phyloP scores from a whole-genome alignment of 2,113 vertebrate species.

The Trichechus manatus region DNA sequence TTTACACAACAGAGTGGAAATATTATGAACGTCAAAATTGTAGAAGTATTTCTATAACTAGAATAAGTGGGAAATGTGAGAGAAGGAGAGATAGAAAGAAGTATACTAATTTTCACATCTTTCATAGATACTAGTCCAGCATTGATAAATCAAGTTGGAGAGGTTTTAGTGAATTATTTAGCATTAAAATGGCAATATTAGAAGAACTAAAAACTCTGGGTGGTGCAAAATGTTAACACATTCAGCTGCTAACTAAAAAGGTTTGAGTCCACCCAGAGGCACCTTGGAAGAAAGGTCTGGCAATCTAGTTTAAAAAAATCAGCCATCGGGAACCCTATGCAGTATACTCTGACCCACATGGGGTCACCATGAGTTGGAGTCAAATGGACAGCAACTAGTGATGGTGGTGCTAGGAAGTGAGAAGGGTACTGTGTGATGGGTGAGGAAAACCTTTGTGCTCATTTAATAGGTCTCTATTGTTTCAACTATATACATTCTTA shows the following conservation, averaged over 20 bases:
- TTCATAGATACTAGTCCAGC: not conserved
- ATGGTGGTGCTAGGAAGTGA: not conserved
- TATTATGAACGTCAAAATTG: not conserved
- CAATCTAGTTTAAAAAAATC: no score
- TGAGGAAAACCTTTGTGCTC: not conserved
- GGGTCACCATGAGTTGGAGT: no score
- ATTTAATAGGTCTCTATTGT: not conserved
- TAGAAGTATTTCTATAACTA: not conserved
- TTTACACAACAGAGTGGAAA: not conserved
- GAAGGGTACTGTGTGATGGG: not conserved
- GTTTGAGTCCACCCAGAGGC: no score
- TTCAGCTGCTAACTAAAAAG: no score
- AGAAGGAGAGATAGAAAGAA: not conserved
- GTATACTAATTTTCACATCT: not conserved
- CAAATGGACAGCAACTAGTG: no score
- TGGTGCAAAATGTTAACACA: no score
- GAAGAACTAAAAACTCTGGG: not conserved
- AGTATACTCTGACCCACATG: no score
- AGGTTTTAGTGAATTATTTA: conserved; percentile 18
- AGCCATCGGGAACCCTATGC: no score
- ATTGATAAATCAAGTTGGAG: not conserved
- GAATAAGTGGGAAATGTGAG: not conserved
- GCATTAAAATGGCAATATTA: not conserved
- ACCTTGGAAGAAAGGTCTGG: no score
- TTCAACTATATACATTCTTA: not conserved